A percentile compares a stretch with the other conserved stretches of the same genome.
Evolutionary conservation across 2,888 invertebrate genomes (phyloP).

Genomic region (Acleris sparsana): DNA sequence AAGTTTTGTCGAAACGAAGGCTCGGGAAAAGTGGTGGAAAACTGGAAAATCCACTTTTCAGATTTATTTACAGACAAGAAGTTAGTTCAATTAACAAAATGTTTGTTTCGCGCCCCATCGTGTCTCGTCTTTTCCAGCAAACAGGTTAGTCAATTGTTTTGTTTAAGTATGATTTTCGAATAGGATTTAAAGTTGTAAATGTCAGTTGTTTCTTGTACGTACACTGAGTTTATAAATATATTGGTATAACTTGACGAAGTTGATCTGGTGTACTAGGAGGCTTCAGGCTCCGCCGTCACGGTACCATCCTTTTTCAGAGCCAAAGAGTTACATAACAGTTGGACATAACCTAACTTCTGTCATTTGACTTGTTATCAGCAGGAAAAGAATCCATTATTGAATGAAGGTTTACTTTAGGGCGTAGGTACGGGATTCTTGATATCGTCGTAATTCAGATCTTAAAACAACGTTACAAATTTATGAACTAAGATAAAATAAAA

Average conservation of each 20-base stretch:
- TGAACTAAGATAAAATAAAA: too few relatives aligned
- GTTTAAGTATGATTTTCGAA: slow-evolving; percentile 7
- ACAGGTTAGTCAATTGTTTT: slow-evolving; percentile 57
- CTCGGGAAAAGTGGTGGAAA: slow-evolving; percentile 11
- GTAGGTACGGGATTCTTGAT: too few relatives aligned
- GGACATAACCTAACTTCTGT: slow-evolving; percentile 54
- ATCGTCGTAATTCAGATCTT: too few relatives aligned
- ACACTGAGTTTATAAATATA: background rate
- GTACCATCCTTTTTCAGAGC: slow-evolving; percentile 4
- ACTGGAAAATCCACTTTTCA: slow-evolving; percentile 16
- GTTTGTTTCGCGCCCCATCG: slow-evolving; percentile 62
- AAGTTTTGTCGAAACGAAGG: background rate
- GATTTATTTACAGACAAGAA: background rate
- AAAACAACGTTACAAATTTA: too few relatives aligned
- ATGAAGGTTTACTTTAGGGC: background rate
- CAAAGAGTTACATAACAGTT: slow-evolving; percentile 61
- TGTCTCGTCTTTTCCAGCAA: slow-evolving; percentile 68
- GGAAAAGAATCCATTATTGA: slow-evolving; percentile 6
- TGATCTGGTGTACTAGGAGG: too few relatives aligned
- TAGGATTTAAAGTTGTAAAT: background rate
- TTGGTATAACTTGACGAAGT: background rate
- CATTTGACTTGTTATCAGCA: slow-evolving; percentile 26
- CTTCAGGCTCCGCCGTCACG: background rate
- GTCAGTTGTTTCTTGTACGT: background rate
- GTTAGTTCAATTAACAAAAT: slow-evolving; percentile 48